Evolutionary conservation across 2,797 vertebrate genomes (phyloP).

Genomic region (Xerus rutilus): DNA sequence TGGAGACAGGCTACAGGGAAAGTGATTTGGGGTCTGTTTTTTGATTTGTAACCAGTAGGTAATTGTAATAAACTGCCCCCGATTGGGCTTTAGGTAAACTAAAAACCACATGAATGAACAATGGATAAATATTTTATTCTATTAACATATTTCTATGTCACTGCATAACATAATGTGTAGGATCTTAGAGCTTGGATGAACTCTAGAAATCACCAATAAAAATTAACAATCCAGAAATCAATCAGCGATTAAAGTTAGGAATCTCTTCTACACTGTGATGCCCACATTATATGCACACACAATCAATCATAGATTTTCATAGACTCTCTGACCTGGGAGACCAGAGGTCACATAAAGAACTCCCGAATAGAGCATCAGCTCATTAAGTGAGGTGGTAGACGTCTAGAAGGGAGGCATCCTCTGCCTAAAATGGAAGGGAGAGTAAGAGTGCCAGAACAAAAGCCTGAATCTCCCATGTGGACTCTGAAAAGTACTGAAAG

Average conservation of each 20-base stretch:
- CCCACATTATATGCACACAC: neutral
- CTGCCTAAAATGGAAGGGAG: neutral
- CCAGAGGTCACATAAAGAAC: neutral
- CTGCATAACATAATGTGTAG: neutral
- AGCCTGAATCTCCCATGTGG: neutral
- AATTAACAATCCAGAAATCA: neutral
- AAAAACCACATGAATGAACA: neutral
- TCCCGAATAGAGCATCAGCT: neutral
- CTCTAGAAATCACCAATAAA: neutral
- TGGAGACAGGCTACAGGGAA: neutral
- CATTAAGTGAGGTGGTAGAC: neutral
- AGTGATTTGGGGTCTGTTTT: neutral
- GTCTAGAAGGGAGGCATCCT: too few species aligned
- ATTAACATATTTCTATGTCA: neutral
- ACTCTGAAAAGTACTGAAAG: neutral
- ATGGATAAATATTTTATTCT: neutral
- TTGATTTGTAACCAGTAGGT: neutral
- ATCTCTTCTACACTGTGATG: neutral
- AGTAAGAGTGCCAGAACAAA: neutral
- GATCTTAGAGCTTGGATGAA: neutral
- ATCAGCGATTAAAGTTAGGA: neutral
- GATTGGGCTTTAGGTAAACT: neutral
- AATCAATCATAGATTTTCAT: neutral
- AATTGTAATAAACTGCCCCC: neutral
- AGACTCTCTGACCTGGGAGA: neutral